These are phyloP conservation scores for Jacana jacana DNA, from an alignment of 2,113 vertebrate genomes.

Conservation along the genomic window DNA sequence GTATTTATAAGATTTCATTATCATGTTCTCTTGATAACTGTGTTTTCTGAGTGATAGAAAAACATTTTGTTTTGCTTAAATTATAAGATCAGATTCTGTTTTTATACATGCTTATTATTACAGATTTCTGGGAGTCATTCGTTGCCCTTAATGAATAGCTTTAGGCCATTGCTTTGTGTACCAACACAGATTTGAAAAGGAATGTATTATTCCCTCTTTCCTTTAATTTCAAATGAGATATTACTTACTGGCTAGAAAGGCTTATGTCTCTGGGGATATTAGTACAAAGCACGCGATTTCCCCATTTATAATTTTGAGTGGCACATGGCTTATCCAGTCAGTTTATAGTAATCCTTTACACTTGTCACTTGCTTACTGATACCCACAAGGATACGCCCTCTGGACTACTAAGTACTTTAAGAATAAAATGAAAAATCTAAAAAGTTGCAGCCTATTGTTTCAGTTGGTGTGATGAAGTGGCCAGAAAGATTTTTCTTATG, in stretches of 20 bases:
- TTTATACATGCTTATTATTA: neutral
- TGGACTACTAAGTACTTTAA: neutral
- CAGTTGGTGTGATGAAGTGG: neutral
- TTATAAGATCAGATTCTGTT: neutral
- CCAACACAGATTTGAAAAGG: neutral
- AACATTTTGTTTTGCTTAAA: neutral
- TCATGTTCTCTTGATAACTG: neutral
- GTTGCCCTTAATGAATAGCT: neutral
- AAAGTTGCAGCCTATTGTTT: neutral
- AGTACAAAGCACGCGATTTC: neutral
- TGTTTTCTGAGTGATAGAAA: neutral
- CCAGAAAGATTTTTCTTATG: neutral
- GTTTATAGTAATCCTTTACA: neutral
- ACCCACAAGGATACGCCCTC: neutral
- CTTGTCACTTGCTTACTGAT: neutral
- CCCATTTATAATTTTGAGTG: conserved; percentile 15
- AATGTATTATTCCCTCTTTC: neutral
- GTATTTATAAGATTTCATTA: neutral
- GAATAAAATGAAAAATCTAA: neutral
- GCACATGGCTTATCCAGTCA: neutral
- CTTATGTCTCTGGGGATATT: neutral
- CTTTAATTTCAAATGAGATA: neutral
- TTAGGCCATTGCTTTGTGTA: neutral
- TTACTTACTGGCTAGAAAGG: neutral
- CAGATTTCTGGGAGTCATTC: neutral